Base-by-base conservation (phyloP, 2,888 invertebrate species). In the Chorisops tibialis region DNA sequence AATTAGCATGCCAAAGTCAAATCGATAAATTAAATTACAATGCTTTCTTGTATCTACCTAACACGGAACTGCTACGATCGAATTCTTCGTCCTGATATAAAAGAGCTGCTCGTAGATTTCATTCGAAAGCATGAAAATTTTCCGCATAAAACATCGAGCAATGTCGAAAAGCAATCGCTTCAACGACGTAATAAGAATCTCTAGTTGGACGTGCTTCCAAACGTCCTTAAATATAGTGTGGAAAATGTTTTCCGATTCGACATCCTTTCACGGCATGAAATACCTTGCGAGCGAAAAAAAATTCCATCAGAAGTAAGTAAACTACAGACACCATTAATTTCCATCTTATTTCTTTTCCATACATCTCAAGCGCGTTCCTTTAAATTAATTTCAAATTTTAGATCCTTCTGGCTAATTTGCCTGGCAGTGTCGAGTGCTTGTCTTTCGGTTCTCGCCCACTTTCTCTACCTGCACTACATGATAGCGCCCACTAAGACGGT, bases 231-330 rank as follows among this genome's bases (percentile, higher is more conserved):
- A 65, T 59, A 41, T 68, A 72, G 77, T 76, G 19, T 78, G 73
- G 71, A 43, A 38, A 9, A 67, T 71, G 12, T 78, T 78, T 59
- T 73, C 75, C 7, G 66, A 70, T 22, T 70, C 70, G 4, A 74
- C 73, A 63, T 73, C 73, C 61, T 75, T 78, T 18, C 79, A 78
- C 58, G 79, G 79, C 1, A 51, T 77, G 1, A 76, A 73, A 63
- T 78, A 61, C 41, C 24, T 63, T 14, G 4, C 6, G 9, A 43
- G 16, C 9, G 56, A 56, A 43, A 43, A 45, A 45, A 56, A 56
- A 56, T 43, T 24, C 24, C 30, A 56, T 56, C 56, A 56, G 56
- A 56, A 56, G 56, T 45, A 30, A 56, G 56, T 56, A 6, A 18
- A 45, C 24, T 45, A 7, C 39, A 16, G 43, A 43, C n/a, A n/a